Evolutionary conservation across 1,140 invertebrate genomes (phyloP), one percentile per base, ranked within the genome.

Genomic region (Venustaconcha ellipsiformis): DNA sequence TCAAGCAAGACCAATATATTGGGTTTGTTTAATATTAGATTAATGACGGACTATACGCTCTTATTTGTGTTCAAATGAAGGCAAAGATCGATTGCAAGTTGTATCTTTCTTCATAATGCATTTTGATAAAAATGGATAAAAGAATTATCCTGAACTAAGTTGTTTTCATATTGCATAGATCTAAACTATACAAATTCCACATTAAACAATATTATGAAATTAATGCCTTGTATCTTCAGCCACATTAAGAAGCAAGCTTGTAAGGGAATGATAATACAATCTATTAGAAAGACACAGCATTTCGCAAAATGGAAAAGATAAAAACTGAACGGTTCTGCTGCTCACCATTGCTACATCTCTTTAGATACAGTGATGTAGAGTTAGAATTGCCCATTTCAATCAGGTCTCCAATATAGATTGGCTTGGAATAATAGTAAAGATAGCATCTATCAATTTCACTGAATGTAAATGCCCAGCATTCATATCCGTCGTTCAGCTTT

Each of bases 391-490:
- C 62, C 13, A 20, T 48, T 20, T 17, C 64, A 20, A 66, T 6
- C 63, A 18, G 11, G 17, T 55, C 26, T 60, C 48, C n/a, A 15
- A 75, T 30, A 18, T 68, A 20, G 3, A 75, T 20, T 14, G 73
- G 73, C 18, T 60, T 37, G 14, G 56, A 57, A 67, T 75, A 65
- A 56, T 75, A 75, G 58, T 75, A 75, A 5, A 75, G 20, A n/a
- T 69, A 63, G 59, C 73, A 75, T 62, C 73, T 75, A 23, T 72
- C 75, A 57, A 60, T 17, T 12, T 77, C 75, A 68, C 62, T 77
- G 75, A 56, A 77, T 15, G 69, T 77, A 30, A 72, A 72, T 5
- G 69, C 75, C 75, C 75, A 77, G 58, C 75, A 77, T 57, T 77
- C 75, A 26, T 55, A 63, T 0, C 70, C 75, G 48, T 72, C 69